These are phyloP conservation scores for Corythornis cristatus DNA, from an alignment of 2,113 vertebrate genomes.

Conservation along the genomic window DNA sequence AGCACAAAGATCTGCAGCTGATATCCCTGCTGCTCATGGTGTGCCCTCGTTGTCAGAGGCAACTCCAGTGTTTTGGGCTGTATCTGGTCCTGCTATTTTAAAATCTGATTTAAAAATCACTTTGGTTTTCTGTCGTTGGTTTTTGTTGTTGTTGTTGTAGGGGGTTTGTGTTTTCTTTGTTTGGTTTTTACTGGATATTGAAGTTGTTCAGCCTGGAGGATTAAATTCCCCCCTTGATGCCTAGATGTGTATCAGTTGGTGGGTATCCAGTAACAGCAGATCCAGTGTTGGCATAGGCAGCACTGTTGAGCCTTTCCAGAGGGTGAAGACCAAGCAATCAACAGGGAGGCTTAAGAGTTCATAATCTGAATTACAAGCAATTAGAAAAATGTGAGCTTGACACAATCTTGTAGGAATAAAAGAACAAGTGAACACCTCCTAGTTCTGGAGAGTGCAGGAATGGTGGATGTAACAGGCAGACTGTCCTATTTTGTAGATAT, in stretches of 20 bases:
- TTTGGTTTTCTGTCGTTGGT: not conserved
- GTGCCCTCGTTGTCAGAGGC: not conserved
- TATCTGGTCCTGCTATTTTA: not conserved
- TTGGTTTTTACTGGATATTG: not conserved
- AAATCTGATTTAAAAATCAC: not conserved
- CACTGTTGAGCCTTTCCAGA: not conserved
- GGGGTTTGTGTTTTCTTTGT: too few relatives aligned
- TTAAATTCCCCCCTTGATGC: not conserved
- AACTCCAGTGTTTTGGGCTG: not conserved
- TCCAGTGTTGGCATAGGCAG: not conserved
- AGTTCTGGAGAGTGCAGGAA: not conserved
- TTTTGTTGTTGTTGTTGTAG: not conserved
- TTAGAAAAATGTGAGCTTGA: conserved; percentile 25
- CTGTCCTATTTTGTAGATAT: not conserved
- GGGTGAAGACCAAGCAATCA: not conserved
- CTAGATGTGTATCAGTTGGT: not conserved
- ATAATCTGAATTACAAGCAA: not conserved
- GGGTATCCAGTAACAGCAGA: not conserved
- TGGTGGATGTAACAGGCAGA: not conserved
- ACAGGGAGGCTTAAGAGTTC: not conserved
- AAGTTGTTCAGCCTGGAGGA: not conserved
- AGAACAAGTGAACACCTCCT: not conserved
- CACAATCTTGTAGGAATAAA: not conserved
- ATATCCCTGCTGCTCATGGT: not conserved
- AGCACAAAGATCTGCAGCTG: not conserved